These are phyloP conservation scores for Octodon degus DNA, from an alignment of 2,113 vertebrate species.

Conservation along the genomic window DNA sequence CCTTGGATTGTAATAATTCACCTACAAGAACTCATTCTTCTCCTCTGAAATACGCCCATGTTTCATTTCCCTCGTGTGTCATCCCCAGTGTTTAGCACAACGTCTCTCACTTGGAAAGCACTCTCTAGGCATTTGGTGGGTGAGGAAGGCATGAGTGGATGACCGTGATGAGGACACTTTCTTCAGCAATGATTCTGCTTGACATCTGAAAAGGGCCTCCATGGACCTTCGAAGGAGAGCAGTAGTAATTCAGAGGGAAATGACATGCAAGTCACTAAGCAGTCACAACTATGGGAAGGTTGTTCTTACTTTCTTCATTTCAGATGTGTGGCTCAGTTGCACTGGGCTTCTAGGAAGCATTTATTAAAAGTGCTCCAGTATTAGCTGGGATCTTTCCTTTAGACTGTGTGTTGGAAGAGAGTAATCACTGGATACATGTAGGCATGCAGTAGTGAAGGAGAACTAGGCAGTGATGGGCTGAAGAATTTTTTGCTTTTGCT, in stretches of 20 bases:
- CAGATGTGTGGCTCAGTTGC: not conserved
- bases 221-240: not conserved
- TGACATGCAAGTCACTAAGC: not conserved
- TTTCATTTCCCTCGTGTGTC: not conserved
- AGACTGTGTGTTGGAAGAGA: not conserved
- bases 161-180: not conserved
- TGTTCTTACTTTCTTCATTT: not conserved
- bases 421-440: not conserved
- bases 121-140: not conserved
- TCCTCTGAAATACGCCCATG: not conserved
- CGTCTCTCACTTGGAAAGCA: not conserved
- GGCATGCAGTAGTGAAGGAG: not conserved
- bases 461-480: not conserved
- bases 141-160: not conserved
- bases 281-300: not conserved
- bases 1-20: not conserved
- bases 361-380: not conserved
- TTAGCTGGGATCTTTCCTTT: not conserved
- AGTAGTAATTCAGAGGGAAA: not conserved
- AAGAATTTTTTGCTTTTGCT: not conserved
- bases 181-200: not conserved
- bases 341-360: not conserved
- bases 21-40: not conserved
- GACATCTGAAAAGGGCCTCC: not conserved
- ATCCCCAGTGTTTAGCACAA: not conserved